Evolutionary conservation across 2,888 invertebrate species (phyloP).

Genomic region (Caenorhabditis sulstoni): DNA sequence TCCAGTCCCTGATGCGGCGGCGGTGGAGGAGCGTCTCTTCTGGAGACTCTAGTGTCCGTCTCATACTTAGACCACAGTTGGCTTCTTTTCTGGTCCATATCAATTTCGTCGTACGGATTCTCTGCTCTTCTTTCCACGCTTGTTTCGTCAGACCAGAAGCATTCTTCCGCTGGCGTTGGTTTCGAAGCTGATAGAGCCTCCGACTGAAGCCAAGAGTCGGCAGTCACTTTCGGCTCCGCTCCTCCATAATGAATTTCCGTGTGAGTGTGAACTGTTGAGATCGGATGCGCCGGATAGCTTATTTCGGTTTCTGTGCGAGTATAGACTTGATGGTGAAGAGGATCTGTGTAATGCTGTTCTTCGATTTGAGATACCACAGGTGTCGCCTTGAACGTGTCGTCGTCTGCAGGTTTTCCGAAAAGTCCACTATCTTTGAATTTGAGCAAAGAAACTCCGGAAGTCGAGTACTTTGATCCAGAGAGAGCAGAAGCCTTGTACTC

Average conservation of each 20-base stretch:
- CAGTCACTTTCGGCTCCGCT: neutral
- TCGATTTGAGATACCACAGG: slow-evolving; percentile 3
- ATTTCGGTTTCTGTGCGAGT: slow-evolving; percentile 16
- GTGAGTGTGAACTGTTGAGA: slow-evolving; percentile 13
- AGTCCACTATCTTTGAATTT: slow-evolving; percentile 35
- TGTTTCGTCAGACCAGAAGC: neutral
- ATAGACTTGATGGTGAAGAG: slow-evolving; percentile 1
- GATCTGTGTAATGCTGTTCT: neutral
- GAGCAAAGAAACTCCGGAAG: slow-evolving; percentile 23
- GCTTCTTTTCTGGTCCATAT: neutral
- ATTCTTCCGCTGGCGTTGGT: neutral
- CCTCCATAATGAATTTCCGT: slow-evolving; percentile 7
- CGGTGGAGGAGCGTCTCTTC: neutral
- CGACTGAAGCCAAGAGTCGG: neutral
- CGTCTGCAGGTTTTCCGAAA: neutral
- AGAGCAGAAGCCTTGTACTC: slow-evolving; percentile 6
- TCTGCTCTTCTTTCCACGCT: neutral
- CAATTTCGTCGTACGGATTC: neutral
- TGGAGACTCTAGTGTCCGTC: slow-evolving; percentile 18
- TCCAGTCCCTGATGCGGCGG: neutral
- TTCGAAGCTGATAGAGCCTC: neutral
- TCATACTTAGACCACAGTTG: slow-evolving; percentile 36
- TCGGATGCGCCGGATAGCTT: neutral
- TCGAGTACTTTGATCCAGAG: neutral
- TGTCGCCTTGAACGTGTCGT: neutral